Evolutionary conservation across 2,113 vertebrate genomes (phyloP).

Genomic region (Istiophorus platypterus): DNA sequence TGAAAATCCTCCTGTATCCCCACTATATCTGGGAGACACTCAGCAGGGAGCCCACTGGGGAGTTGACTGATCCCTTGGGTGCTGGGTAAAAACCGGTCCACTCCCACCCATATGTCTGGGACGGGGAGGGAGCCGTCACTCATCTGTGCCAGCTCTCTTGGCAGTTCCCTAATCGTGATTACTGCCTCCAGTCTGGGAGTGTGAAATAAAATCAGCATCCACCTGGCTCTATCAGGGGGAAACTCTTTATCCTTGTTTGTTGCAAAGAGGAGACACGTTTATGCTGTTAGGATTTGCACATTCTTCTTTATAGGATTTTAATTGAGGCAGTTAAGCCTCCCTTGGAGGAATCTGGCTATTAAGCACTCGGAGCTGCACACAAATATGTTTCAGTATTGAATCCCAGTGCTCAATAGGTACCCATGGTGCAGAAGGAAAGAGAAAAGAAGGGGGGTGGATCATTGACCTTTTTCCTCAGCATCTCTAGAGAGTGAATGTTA

Average conservation of each 20-base stretch:
- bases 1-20: conserved; percentile 43
- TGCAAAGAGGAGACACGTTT: conserved; percentile 63
- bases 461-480: conserved; percentile 59
- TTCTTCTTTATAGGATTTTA: conserved; percentile 77
- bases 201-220: conserved; percentile 55
- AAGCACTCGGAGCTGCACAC: conserved; percentile 56
- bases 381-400: conserved; percentile 56
- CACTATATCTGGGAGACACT: conserved; percentile 33
- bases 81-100: conserved; percentile 40
- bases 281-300: conserved; percentile 49
- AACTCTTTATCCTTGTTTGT: conserved; percentile 74
- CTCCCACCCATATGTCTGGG: conserved; percentile 65
- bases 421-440: conserved; percentile 14
- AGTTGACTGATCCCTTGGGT: conserved; percentile 44
- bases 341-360: conserved; percentile 64
- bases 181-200: conserved; percentile 38
- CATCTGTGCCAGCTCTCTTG: conserved; percentile 44
- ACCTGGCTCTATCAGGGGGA: conserved; percentile 56
- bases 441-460: not conserved
- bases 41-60: conserved; percentile 7
- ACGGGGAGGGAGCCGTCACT: conserved; percentile 47
- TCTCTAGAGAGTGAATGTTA: conserved; percentile 71
- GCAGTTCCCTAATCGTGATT: conserved; percentile 57
- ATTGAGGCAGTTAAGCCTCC: conserved; percentile 75
- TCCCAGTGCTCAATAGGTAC: conserved; percentile 47